Base-by-base conservation (phyloP, 2,113 vertebrate species). In the Nettapus auritus region DNA sequence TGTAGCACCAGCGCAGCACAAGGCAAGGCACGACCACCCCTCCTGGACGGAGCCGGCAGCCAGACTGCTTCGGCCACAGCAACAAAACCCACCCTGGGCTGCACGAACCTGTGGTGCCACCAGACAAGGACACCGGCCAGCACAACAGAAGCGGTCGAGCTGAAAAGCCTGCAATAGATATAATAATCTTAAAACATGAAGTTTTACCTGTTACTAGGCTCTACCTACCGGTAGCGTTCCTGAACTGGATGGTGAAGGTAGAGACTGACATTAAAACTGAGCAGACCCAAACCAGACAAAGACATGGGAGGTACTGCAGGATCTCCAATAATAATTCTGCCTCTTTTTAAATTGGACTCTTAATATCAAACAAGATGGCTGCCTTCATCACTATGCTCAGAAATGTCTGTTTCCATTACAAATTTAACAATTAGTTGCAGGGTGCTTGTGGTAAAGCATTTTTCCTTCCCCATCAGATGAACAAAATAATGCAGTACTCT, bases 351-450 rank as follows among this genome's bases (percentile, higher is more conserved):
- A 85, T 4, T 57, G 44, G 57, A 83, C 73, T 81, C 56, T n/a
- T 87, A 82, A 52, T 93, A 70, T 66, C 70, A 87, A 79, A 85
- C 86, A 97, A 96, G 92, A 97, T 96, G 96, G 94, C 94, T 89
- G 92, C 88, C 81, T 92, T 88, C 88, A 93, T 63, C 77, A 82
- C 36, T 59, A 13, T 66, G 81, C 80, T 92, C 74, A 93, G 63
- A 94, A 93, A 96, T 64, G 86, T 69, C 88, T 79, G 63, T 63
- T 95, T 87, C 82, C 86, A 73, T 93, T 85, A 85, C 25, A 59
- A 93, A 97, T 46, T 92, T 92, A 76, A 95, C 88, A 92, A 70
- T 76, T 89, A 84, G 57, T 96, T 97, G 89, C 88, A 92, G 90
- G 74, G 84, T 73, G 48, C 67, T 80, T 29, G 55, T 62, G 73